A percentile compares a stretch with the other conserved stretches of the same genome.
These are phyloP conservation scores for Sebastes aleutianus DNA, from an alignment of 2,797 vertebrate species.

Conservation along the genomic window DNA sequence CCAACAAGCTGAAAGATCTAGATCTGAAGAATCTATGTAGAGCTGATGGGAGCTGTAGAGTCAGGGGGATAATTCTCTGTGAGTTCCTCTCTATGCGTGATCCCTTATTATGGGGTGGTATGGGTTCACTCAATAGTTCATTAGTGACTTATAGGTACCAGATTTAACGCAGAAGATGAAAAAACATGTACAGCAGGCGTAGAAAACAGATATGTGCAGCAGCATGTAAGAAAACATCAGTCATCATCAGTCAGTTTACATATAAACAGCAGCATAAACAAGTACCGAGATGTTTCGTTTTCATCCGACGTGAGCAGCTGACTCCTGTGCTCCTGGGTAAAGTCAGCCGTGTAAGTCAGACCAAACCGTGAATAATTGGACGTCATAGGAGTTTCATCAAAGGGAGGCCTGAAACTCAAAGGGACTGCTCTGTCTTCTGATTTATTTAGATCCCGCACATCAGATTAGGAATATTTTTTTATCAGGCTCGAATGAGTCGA, in stretches of 20 bases:
- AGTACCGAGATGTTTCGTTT: neutral
- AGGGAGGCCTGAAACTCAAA: neutral
- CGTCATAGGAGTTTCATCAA: conserved; percentile 15
- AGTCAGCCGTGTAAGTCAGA: neutral
- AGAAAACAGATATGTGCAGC: neutral
- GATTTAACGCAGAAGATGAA: neutral
- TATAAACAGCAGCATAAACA: neutral
- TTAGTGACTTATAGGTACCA: neutral
- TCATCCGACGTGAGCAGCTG: neutral
- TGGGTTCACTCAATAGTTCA: neutral
- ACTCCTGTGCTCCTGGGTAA: neutral
- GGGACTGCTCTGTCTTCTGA: neutral
- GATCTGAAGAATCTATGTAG: no score
- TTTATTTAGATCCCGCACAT: neutral
- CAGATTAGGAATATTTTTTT: neutral
- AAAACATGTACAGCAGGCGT: neutral
- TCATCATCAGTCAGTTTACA: neutral
- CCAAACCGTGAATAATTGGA: conserved; percentile 14
- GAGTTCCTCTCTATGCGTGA: neutral
- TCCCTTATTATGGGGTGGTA: no score
- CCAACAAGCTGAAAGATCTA: neutral
- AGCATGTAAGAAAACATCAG: neutral
- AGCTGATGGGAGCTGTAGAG: neutral
- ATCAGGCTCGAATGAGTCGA: neutral
- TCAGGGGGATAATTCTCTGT: neutral